phyloP scores from a whole-genome alignment of 1,140 invertebrate species.

The Drosophila hydei region DNA sequence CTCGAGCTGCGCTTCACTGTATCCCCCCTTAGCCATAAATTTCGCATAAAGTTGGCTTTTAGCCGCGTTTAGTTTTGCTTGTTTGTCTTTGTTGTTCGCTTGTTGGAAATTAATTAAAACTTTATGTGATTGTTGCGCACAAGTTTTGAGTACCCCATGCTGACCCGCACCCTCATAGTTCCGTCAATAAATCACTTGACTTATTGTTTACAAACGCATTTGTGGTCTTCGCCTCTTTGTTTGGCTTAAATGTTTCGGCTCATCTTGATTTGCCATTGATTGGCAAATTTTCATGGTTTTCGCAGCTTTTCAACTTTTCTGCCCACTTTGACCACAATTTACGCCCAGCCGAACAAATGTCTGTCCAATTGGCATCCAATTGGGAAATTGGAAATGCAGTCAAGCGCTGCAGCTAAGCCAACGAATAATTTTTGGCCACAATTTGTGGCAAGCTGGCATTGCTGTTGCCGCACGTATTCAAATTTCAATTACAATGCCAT shows the following conservation, averaged over 20 bases:
- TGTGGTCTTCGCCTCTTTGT: conserved; percentile 2
- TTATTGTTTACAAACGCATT: conserved; percentile 33
- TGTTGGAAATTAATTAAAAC: conserved; percentile 82
- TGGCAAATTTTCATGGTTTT: background rate
- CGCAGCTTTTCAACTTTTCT: conserved; percentile 20
- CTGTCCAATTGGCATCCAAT: background rate
- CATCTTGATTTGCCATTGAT: conserved; percentile 22
- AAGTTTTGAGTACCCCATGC: conserved; percentile 42
- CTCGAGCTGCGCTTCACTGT: conserved; percentile 28
- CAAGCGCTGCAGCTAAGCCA: conserved; percentile 24
- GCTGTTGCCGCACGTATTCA: background rate
- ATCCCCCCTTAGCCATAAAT: conserved; percentile 50
- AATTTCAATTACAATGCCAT: background rate
- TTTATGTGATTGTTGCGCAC: conserved; percentile 75
- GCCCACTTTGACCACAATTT: conserved; percentile 1
- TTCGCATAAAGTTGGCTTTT: conserved; percentile 53
- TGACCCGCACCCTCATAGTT: conserved; percentile 2
- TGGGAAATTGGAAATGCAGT: conserved; percentile 37
- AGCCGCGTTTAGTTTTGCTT: conserved; percentile 43
- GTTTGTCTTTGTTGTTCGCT: conserved; percentile 60
- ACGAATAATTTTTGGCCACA: conserved; percentile 18
- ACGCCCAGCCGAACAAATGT: background rate
- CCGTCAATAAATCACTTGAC: conserved; percentile 37
- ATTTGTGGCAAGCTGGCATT: conserved; percentile 5
- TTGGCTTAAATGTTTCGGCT: conserved; percentile 29